These are phyloP conservation scores for Ptiloglossa arizonensis DNA, from an alignment of 1,140 invertebrate species.

Conservation along the genomic window DNA sequence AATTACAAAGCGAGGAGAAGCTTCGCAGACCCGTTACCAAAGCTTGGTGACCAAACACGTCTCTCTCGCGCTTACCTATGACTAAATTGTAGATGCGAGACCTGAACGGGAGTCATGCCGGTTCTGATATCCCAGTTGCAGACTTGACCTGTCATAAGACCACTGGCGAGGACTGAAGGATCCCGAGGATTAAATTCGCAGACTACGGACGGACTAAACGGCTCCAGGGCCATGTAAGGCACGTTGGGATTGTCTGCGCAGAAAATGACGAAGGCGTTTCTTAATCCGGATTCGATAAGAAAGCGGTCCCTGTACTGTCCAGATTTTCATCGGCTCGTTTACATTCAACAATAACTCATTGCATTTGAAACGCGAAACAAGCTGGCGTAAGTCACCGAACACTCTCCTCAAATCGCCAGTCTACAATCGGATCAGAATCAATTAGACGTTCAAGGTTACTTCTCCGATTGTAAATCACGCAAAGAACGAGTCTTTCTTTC, in stretches of 20 bases:
- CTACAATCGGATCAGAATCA: no score
- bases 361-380: not conserved
- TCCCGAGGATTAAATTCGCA: conserved; percentile 96
- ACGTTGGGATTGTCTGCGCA: conserved; percentile 91
- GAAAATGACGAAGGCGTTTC: conserved; percentile 27
- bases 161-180: conserved; percentile 92
- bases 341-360: not conserved
- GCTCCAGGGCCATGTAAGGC: conserved; percentile 90
- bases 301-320: no score
- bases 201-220: conserved; percentile 88
- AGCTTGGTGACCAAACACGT: conserved; percentile 20
- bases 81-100: conserved; percentile 73
- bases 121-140: conserved; percentile 91
- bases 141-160: conserved; percentile 93
- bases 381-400: not conserved
- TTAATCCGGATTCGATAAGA: conserved; percentile 23
- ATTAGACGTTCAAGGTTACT: no score
- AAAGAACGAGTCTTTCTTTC: no score
- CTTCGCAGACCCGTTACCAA: conserved; percentile 3
- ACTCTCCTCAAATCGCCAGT: no score
- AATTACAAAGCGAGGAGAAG: not conserved
- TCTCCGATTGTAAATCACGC: no score
- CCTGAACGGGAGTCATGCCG: conserved; percentile 85
- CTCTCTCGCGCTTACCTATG: conserved; percentile 65
- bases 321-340: conserved; percentile 16